A percentile compares a stretch with the other conserved stretches of the same genome.
Evolutionary conservation across 2,113 vertebrate species (phyloP).

Genomic region (Hyla sarda): DNA sequence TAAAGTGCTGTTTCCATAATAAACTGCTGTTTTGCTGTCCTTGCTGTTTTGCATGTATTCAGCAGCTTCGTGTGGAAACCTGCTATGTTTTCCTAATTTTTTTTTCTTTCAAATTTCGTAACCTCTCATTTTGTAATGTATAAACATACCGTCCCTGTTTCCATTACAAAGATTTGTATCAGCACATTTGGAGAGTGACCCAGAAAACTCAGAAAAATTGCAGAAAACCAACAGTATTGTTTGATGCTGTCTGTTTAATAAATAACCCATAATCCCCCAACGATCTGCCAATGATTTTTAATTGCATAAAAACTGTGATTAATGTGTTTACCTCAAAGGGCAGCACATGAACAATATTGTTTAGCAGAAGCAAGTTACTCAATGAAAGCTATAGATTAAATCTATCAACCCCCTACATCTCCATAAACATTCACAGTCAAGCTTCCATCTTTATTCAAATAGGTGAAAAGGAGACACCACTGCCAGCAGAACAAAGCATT

Average conservation of each 20-base stretch:
- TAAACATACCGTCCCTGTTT: slow-evolving; percentile 17
- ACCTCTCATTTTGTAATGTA: slow-evolving; percentile 7
- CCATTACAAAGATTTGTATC: background rate
- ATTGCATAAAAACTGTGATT: background rate
- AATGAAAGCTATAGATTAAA: background rate
- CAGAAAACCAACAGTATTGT: background rate
- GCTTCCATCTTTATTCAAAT: background rate
- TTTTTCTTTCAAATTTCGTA: background rate
- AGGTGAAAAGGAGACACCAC: background rate
- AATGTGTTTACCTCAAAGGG: background rate
- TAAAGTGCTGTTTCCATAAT: background rate
- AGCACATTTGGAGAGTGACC: background rate
- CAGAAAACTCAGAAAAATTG: background rate
- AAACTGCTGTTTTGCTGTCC: background rate
- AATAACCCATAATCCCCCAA: background rate
- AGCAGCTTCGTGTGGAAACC: background rate
- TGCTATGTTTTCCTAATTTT: background rate
- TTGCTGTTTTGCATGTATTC: background rate
- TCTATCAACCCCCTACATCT: background rate
- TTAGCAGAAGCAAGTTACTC: background rate
- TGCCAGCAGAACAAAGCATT: background rate
- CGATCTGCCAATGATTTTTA: background rate
- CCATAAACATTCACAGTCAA: background rate
- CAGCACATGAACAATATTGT: background rate
- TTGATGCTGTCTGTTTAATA: background rate